Evolutionary conservation across 2,797 vertebrate genomes (phyloP).

Genomic region (Myotis findleyi): DNA sequence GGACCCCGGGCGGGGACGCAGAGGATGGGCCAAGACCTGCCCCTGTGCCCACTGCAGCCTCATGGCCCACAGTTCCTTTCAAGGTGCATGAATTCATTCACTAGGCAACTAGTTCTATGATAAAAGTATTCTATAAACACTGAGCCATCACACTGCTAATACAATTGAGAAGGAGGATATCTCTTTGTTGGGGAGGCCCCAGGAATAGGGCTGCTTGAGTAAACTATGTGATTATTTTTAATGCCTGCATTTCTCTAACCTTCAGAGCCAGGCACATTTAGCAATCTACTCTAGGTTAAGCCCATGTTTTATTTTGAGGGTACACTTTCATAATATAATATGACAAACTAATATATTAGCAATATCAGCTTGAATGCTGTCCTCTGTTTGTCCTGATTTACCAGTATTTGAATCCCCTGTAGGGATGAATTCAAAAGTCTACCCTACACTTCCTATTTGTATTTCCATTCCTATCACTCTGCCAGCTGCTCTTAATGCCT

Average conservation of each 20-base stretch:
- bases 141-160: background rate
- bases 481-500: background rate
- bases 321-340: background rate
- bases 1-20: accelerated
- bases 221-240: background rate
- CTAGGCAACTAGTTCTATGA: background rate
- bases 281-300: background rate
- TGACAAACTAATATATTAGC: background rate
- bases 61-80: no score
- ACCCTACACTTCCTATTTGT: background rate
- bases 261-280: background rate
- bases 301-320: background rate
- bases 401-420: background rate
- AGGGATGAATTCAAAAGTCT: background rate
- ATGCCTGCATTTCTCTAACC: background rate
- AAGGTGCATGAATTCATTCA: no score
- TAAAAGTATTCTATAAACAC: background rate
- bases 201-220: background rate
- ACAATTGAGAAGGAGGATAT: background rate
- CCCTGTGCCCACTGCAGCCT: no score
- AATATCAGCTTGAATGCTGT: background rate
- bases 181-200: background rate
- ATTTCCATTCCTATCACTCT: background rate
- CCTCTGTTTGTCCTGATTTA: background rate
- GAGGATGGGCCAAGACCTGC: no score